Evolutionary conservation across 2,888 invertebrate species (phyloP), one percentile per base, ranked within the genome.

Genomic region (Sarcophaga variegata): DNA sequence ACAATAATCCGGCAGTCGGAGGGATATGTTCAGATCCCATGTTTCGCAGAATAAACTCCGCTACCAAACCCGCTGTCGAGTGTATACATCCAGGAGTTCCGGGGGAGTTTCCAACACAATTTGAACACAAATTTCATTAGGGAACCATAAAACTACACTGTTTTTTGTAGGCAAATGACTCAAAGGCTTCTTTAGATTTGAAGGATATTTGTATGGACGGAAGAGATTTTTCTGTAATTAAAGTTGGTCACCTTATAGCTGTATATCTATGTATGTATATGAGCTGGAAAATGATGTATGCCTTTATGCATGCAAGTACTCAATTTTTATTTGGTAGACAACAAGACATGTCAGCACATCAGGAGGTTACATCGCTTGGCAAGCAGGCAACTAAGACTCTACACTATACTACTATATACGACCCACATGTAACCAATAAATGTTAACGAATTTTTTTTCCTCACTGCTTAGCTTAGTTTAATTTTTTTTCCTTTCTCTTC

Each of bases 341-440:
- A 72, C 81, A 75, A 86, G 83, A 79, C 75, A 81, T 86, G 86
- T 86, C 86, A 84, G 77, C 79, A 86, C 81, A 88, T 80, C 83
- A 79, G 83, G 85, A 81, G 87, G 87, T 87, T 87, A 74, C 59
- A 79, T 76, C 63, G 81, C 79, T 59, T 60, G 27, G 86, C 85
- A 86, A 86, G 10, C 10, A 67, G 66, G 17, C 12, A 54, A 49
- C 1, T 49, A 49, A 49, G 14, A 1, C 12, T 11, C 14, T 14
- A 11, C 66, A 45, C 62, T 49, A 62, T 49, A 66, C 47, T 83
- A 12, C 27, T 60, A 37, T 75, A 83, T 80, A 72, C 83, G 78
- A 86, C 87, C 88, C 87, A 87, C 88, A 82, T 88, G 82, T 83
- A 66, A 80, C 76, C 62, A 69, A 83, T 83, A 81, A 79, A 84